Evolutionary conservation across 1,140 invertebrate genomes (phyloP).

Genomic region (Drosophila takahashii): DNA sequence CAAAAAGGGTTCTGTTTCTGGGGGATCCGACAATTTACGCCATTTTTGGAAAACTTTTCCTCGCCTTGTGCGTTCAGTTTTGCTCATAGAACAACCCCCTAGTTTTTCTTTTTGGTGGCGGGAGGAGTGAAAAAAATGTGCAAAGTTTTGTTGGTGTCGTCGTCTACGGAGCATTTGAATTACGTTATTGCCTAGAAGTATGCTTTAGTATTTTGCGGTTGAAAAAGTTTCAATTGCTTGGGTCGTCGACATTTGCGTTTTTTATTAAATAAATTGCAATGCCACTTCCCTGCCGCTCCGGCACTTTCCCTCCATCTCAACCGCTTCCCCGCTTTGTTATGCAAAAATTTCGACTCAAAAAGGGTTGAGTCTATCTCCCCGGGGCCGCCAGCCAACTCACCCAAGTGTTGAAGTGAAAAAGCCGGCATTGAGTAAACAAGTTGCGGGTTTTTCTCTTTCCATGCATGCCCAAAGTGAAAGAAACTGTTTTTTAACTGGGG

Average conservation of each 20-base stretch:
- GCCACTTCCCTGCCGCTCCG: constrained; percentile 26
- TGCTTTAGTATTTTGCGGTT: constrained; percentile 79
- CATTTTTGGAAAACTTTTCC: constrained; percentile 67
- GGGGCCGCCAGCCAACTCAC: constrained; percentile 12
- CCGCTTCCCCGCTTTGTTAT: constrained; percentile 62
- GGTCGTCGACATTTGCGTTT: constrained; percentile 61
- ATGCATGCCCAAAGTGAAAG: constrained; percentile 44
- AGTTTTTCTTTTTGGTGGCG: neutral
- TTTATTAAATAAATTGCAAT: constrained; percentile 80
- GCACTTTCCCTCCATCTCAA: neutral
- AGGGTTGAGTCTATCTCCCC: constrained; percentile 42
- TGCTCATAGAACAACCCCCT: constrained; percentile 8
- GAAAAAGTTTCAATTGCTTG: constrained; percentile 80
- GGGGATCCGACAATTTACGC: constrained; percentile 69
- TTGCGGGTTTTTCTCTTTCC: constrained; percentile 41
- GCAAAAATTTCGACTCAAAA: constrained; percentile 55
- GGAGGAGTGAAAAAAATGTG: constrained; percentile 55
- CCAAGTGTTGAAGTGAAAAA: constrained; percentile 54
- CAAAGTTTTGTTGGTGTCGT: constrained; percentile 74
- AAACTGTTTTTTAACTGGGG: constrained; percentile 42
- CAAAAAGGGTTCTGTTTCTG: constrained; percentile 48
- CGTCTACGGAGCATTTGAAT: constrained; percentile 70
- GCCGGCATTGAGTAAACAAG: constrained; percentile 59
- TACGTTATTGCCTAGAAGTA: constrained; percentile 80
- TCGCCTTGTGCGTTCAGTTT: constrained; percentile 37